A percentile compares a stretch with the other conserved stretches of the same genome.
Conservation (phyloP, 1,140 invertebrate species). For the Hycleus cichorii region DNA sequence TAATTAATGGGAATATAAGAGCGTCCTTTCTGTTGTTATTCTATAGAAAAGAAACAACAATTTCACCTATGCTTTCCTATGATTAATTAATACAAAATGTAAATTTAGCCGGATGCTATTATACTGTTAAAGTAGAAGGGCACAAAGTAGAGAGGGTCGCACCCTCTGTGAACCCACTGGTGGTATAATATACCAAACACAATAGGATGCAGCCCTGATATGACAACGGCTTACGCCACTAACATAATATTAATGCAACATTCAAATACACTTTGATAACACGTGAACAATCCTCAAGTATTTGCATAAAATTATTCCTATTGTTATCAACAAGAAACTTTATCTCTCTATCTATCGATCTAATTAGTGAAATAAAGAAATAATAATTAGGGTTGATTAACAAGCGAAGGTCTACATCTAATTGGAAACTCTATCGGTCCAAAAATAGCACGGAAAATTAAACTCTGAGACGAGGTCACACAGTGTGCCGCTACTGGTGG, state of each 20-base stretch:
- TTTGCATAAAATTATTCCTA: too few species aligned
- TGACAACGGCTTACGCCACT: constrained; percentile 31
- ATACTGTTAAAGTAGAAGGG: constrained; percentile 24
- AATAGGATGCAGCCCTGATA: constrained; percentile 27
- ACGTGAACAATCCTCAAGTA: too few species aligned
- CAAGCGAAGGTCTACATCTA: constrained; percentile 5
- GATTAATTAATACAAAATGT: constrained; percentile 34
- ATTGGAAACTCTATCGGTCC: constrained; percentile 19
- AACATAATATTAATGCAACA: constrained; percentile 27
- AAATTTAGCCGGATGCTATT: constrained; percentile 32
- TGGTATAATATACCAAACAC: constrained; percentile 32
- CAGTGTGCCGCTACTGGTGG: neutral
- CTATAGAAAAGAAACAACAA: too few species aligned
- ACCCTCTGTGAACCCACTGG: constrained; percentile 36
- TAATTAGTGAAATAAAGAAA: too few species aligned
- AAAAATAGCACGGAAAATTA: constrained; percentile 19
- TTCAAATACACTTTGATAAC: neutral
- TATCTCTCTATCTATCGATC: too few species aligned
- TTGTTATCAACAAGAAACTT: too few species aligned
- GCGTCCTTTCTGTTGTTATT: too few species aligned
- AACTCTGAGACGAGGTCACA: constrained; percentile 19
- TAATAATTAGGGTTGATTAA: too few species aligned
- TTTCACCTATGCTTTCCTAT: neutral
- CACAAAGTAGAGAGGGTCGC: constrained; percentile 24
- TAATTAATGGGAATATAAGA: too few species aligned